Evolutionary conservation across 2,113 vertebrate genomes (phyloP), one percentile per base, ranked within the genome.

Genomic region (Burhinus bistriatus): DNA sequence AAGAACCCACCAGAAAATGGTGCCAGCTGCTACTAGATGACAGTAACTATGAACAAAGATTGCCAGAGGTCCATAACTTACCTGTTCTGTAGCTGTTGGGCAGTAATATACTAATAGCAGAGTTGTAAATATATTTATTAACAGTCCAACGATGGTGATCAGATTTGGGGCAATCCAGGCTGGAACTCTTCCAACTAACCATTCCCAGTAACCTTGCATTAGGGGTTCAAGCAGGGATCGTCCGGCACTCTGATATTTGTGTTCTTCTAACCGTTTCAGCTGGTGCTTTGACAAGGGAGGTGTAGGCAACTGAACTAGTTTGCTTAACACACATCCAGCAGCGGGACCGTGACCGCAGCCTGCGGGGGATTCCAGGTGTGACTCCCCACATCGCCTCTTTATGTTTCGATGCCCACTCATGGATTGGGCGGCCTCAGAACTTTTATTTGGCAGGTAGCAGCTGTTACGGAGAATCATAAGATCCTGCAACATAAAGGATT

Each of bases 171-270:
- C 99, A 40, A 99, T 99, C 99, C 99, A 99, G 84, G 99, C 95
- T 5, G 99, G 99, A 75, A 99, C 98, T 80, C 98, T 98, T 87
- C 97, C 97, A 57, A 99, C 99, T 91, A 99, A 97, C 99, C 99
- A 99, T 87, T 99, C 99, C 99, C 99, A 99, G 98, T 99, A 99
- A 25, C 98, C 98, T 92, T 99, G 99, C 99, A 99, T 99, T 59
- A 99, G 85, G 32, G 99, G 99, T 95, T 99, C 99, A 89, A 99
- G 98, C 93, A 99, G 97, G n/a, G 99, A 99, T 34, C 98, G 98
- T 12, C 99, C 99, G 0, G 99, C 98, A 82, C 99, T 99, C 98
- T 99, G 99, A 94, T 99, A 99, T 45, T 99, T 99, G 97, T 99
- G 99, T 94, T 99, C 99, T 97, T 99, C 99, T 92, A 99, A 98